Conservation (phyloP, 2,888 invertebrate species). For the Digitonthophagus gazella region DNA sequence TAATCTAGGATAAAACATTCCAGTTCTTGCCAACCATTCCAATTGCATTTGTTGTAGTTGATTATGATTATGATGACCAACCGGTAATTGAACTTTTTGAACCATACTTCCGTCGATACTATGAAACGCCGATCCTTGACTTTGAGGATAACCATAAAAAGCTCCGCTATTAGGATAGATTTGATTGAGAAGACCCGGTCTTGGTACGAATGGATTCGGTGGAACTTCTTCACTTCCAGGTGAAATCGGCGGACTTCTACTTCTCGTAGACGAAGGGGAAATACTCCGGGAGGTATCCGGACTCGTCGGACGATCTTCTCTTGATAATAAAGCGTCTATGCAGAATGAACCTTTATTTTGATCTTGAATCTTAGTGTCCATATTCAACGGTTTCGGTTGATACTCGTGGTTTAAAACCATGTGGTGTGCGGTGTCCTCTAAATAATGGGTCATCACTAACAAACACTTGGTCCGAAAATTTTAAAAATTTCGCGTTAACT, state of each 20-base stretch:
- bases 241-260: constrained; percentile 81
- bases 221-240: constrained; percentile 77
- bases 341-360: constrained; percentile 70
- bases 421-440: constrained; percentile 38
- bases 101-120: constrained; percentile 54
- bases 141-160: constrained; percentile 52
- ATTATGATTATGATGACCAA: constrained; percentile 48
- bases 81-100: constrained; percentile 53
- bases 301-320: constrained; percentile 43
- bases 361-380: constrained; percentile 50
- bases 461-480: neutral
- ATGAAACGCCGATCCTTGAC: constrained; percentile 57
- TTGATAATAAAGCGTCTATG: constrained; percentile 81
- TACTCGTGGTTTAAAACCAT: constrained; percentile 36
- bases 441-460: constrained; percentile 41
- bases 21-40: constrained; percentile 85
- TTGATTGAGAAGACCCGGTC: constrained; percentile 59
- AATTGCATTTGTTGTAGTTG: constrained; percentile 79
- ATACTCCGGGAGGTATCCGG: constrained; percentile 48
- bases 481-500: neutral
- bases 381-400: constrained; percentile 40
- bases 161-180: constrained; percentile 43
- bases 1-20: constrained; percentile 87
- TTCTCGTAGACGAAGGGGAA: constrained; percentile 58
- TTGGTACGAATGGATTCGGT: constrained; percentile 56